These are phyloP conservation scores for Synanthedon vespiformis DNA, from an alignment of 2,888 invertebrate species.

Conservation along the genomic window DNA sequence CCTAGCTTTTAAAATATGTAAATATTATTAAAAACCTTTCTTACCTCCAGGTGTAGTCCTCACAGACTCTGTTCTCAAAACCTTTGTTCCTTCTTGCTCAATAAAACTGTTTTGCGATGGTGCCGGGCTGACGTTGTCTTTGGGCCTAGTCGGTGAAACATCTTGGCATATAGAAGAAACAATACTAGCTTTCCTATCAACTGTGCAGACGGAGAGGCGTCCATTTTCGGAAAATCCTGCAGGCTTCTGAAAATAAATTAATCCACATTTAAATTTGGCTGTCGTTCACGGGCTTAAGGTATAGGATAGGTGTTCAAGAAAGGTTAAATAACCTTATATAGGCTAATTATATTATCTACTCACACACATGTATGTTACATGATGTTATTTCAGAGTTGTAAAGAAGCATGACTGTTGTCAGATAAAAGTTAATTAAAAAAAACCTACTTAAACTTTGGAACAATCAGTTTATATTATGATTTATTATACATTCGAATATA, in stretches of 20 bases:
- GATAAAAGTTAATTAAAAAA: too few relatives aligned
- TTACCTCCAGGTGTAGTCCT: conserved; percentile 19
- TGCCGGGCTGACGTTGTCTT: conserved; percentile 52
- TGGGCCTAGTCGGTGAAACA: conserved; percentile 46
- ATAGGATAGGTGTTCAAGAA: too few relatives aligned
- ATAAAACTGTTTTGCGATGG: conserved; percentile 54
- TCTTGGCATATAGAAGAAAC: conserved; percentile 59
- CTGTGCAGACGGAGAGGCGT: conserved; percentile 54
- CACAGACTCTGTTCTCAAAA: conserved; percentile 47
- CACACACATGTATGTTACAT: too few relatives aligned
- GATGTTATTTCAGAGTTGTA: too few relatives aligned
- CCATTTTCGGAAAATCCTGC: conserved; percentile 48
- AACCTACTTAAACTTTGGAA: too few relatives aligned
- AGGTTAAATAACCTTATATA: too few relatives aligned
- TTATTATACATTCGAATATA: too few relatives aligned
- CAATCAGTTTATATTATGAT: too few relatives aligned
- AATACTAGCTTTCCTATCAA: conserved; percentile 59
- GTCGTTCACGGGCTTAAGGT: too few relatives aligned
- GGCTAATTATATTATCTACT: too few relatives aligned
- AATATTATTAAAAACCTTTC: not conserved
- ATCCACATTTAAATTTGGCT: not conserved
- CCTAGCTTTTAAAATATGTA: too few relatives aligned
- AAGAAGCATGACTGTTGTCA: too few relatives aligned
- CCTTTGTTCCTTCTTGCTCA: conserved; percentile 34
- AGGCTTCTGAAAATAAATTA: conserved; percentile 36